These are phyloP conservation scores for Tetrax tetrax DNA, from an alignment of 2,113 vertebrate genomes.

Conservation along the genomic window DNA sequence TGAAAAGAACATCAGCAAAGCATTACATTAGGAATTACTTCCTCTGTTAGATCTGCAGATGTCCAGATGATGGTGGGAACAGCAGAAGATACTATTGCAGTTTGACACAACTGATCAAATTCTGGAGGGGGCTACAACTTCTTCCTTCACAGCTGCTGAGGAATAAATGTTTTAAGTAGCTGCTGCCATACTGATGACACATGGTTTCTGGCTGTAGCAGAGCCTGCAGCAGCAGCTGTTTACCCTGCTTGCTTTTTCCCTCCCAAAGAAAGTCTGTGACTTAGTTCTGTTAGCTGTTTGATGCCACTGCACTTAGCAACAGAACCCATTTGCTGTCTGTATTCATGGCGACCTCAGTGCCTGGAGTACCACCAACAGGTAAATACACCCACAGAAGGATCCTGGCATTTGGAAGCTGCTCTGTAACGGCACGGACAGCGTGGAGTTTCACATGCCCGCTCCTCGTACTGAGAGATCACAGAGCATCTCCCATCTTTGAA, in stretches of 20 bases:
- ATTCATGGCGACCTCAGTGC: accelerated
- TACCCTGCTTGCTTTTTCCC: not conserved
- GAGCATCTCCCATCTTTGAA: not conserved
- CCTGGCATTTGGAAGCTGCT: not conserved
- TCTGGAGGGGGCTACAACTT: not conserved
- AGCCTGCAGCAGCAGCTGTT: constrained; percentile 2
- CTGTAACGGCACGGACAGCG: not conserved
- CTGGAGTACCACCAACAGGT: not conserved
- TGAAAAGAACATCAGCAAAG: not conserved
- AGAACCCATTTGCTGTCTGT: not conserved
- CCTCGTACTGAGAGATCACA: accelerated
- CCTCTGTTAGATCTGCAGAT: not conserved
- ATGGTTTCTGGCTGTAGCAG: not conserved
- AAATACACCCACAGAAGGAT: not conserved
- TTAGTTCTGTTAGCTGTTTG: not conserved
- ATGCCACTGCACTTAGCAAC: not conserved
- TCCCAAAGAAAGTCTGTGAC: not conserved
- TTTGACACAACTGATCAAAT: not conserved
- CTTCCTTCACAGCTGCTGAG: not conserved
- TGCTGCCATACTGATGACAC: constrained; percentile 2
- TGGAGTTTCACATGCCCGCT: not conserved
- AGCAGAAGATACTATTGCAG: not conserved
- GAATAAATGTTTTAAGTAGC: not conserved
- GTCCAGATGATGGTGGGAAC: not conserved
- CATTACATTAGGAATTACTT: not conserved